Evolutionary conservation across 2,113 vertebrate species (phyloP).

Genomic region (Balaeniceps rex): DNA sequence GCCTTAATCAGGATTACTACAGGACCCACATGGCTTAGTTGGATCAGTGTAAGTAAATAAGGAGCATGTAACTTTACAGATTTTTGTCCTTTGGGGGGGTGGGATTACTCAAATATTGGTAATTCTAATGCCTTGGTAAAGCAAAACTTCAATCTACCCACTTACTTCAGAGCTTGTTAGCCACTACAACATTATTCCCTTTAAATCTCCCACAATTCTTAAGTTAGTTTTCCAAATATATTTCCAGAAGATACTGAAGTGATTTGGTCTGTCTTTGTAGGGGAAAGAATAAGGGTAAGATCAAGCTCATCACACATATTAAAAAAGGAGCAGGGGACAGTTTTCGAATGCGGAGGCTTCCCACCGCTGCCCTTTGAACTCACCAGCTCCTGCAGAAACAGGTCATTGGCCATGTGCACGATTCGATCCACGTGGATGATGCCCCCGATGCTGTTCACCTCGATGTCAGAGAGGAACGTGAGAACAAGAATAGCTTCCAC

Average conservation of each 20-base stretch:
- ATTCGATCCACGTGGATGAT: slow-evolving; percentile 87
- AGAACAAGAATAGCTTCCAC: slow-evolving; percentile 94
- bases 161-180: background rate
- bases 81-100: background rate
- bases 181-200: background rate
- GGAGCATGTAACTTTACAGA: background rate
- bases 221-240: background rate
- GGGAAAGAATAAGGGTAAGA: background rate
- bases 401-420: slow-evolving; percentile 89
- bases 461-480: slow-evolving; percentile 86
- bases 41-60: background rate
- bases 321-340: background rate
- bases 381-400: slow-evolving; percentile 95
- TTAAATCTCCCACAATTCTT: background rate
- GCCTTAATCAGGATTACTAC: background rate
- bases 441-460: slow-evolving; percentile 88
- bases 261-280: background rate
- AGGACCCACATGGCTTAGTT: background rate
- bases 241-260: background rate
- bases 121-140: background rate
- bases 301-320: background rate
- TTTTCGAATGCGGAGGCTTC: background rate
- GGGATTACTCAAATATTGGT: background rate
- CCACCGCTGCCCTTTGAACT: background rate
- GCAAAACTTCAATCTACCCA: background rate